Evolutionary conservation across 2,113 vertebrate genomes (phyloP), one percentile per base, ranked within the genome.

Genomic region (Myotis lucifugus): DNA sequence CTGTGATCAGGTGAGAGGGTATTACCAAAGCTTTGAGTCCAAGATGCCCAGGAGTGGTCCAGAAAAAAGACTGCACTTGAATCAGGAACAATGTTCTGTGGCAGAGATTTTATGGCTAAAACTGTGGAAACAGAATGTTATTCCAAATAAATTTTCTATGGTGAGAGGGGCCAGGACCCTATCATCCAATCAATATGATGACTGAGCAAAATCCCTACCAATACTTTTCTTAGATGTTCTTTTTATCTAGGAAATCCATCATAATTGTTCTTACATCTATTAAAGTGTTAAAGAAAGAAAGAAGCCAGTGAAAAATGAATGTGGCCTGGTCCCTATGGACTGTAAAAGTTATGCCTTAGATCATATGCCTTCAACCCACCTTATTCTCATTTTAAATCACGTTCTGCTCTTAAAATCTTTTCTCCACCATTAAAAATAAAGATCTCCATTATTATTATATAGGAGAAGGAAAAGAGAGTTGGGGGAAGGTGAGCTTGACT

Each of bases 71-170:
- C 18, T 78, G 83, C 2, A 0, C 29, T 66, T 95, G 52, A 96
- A 34, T 92, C 59, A 78, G 72, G 54, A 82, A 42, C 81, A 86
- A 67, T 66, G 37, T 76, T 96, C 82, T 89, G 52, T 84, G 61
- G 73, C 85, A 81, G 82, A 87, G 67, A 90, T 73, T 90, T 93
- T 95, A 93, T 88, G 88, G 69, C 73, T 86, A 86, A 86, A 94
- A 95, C 85, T 85, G 81, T 76, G 56, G 61, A 95, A 78, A 89
- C n/a, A 90, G 64, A 95, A 93, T 85, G 56, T 83, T 87, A 96
- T 86, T 77, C 18, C 61, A 85, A 73, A 92, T 93, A 90, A 88
- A 90, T 88, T 61, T 56, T 54, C 66, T 77, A 3, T 56, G 32
- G 2, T 56, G 37, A 78, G 34, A 87, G 15, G n/a, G 56, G 18